Evolutionary conservation across 2,888 invertebrate genomes (phyloP).

Genomic region (Hemicrepidius hirtus): DNA sequence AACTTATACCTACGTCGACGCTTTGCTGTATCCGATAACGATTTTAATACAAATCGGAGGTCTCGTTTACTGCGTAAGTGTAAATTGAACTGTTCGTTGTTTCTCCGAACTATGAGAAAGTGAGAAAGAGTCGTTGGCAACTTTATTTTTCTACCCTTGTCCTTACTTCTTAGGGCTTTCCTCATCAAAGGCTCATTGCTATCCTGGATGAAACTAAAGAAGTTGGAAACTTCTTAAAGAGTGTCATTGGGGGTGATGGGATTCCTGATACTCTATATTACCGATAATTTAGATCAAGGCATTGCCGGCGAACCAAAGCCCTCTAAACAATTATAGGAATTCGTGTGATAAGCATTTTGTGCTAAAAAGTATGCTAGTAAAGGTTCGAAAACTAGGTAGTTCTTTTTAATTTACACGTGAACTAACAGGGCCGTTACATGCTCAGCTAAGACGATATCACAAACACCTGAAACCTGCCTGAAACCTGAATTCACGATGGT

Average conservation of each 20-base stretch:
- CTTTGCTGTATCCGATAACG: too few species aligned
- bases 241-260: slow-evolving; percentile 1
- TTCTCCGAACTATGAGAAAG: too few species aligned
- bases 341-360: too few species aligned
- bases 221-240: slow-evolving; percentile 5
- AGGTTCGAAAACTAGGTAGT: too few species aligned
- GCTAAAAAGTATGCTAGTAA: too few species aligned
- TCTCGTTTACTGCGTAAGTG: not conserved
- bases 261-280: slow-evolving; percentile 14
- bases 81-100: not conserved
- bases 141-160: not conserved
- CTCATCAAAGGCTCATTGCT: slow-evolving; percentile 4
- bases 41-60: not conserved
- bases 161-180: not conserved
- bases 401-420: too few species aligned
- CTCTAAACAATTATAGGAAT: not conserved
- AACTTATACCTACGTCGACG: too few species aligned
- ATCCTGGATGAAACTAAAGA: slow-evolving; percentile 5
- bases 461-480: too few species aligned
- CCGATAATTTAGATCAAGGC: slow-evolving; percentile 4
- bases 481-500: too few species aligned
- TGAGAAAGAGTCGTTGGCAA: not conserved
- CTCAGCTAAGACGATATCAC: too few species aligned
- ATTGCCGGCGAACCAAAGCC: not conserved
- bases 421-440: too few species aligned